Base-by-base conservation (phyloP, 2,888 invertebrate species). In the Lobophora halterata region DNA sequence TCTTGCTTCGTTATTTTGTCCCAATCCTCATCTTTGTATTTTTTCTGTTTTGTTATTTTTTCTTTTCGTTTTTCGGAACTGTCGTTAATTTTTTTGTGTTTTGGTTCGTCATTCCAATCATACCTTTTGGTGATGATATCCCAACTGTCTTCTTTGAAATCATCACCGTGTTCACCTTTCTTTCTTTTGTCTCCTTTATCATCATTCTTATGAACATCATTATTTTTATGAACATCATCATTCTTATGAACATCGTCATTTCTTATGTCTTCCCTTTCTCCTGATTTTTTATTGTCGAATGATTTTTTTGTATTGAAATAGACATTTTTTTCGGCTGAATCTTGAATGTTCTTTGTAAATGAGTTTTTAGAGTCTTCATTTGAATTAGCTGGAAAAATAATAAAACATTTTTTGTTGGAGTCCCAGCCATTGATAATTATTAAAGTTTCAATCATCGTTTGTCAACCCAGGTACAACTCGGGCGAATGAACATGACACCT, bases 61-160 rank as follows among this genome's bases (percentile, higher is more conserved):
- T 14, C 27, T 5, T 3, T 17, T 2, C 17, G 17, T 17, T 17
- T 6, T 2, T n/a, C 5, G 5, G 17, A n/a, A 11, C 9, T 13
- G 1, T 9, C 6, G 5, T 14, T 4, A 16, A 9, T 10, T 6
- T 10, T 18, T 6, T 14, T 12, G 8, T 9, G 9, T 24, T 24
- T 33, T 3, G 3, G 12, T 13, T 14, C 8, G n/a, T 26, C 28
- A 5, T 39, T 10, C 13, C 31, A 36, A 1, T 32, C 21, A n/a
- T 32, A 32, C 35, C 32, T 20, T 24, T 29, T 44, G 5, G 48
- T 46, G 20, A 34, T 38, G 0, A 39, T 24, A 29, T 47, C 48
- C 49, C 42, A 44, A 11, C 39, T 30, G 3, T 48, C 38, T 23
- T 38, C 37, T 25, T 34, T 30, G 3, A 18, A 2, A 12, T 21